phyloP scores from a whole-genome alignment of 1,140 invertebrate genomes.

The Achroia grisella region DNA sequence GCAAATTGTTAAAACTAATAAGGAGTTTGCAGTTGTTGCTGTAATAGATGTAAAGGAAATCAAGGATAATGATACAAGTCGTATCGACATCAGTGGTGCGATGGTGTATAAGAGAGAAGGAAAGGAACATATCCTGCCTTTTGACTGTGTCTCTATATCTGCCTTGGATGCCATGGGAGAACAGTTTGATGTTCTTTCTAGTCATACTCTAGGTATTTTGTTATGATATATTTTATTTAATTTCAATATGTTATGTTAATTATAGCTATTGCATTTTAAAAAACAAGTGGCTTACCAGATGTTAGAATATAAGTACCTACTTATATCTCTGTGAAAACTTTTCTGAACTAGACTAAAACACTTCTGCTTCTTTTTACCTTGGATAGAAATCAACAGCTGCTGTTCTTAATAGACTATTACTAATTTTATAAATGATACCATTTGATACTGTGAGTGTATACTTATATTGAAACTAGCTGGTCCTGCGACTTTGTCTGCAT shows the following conservation, averaged over 20 bases:
- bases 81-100: conserved; percentile 35
- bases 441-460: too few species aligned
- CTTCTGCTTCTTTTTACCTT: too few species aligned
- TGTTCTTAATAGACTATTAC: too few species aligned
- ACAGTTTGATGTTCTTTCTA: conserved; percentile 37
- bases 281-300: too few species aligned
- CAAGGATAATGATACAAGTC: conserved; percentile 20
- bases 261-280: too few species aligned
- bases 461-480: too few species aligned
- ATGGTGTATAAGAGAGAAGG: conserved; percentile 28
- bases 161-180: conserved; percentile 28
- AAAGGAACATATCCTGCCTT: conserved; percentile 31
- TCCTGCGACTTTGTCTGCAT: too few species aligned
- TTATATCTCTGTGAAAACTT: too few species aligned
- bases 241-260: neutral
- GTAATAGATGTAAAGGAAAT: conserved; percentile 37
- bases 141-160: conserved; percentile 33
- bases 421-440: too few species aligned
- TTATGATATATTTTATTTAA: conserved; percentile 2
- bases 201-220: conserved; percentile 21
- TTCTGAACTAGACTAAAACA: too few species aligned
- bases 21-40: conserved; percentile 16
- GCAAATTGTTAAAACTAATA: conserved; percentile 11
- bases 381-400: too few species aligned
- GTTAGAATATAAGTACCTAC: too few species aligned